A percentile compares a stretch with the other conserved stretches of the same genome.
These are phyloP conservation scores for Entomyzon cyanotis DNA, from an alignment of 2,113 vertebrate genomes.

Conservation along the genomic window DNA sequence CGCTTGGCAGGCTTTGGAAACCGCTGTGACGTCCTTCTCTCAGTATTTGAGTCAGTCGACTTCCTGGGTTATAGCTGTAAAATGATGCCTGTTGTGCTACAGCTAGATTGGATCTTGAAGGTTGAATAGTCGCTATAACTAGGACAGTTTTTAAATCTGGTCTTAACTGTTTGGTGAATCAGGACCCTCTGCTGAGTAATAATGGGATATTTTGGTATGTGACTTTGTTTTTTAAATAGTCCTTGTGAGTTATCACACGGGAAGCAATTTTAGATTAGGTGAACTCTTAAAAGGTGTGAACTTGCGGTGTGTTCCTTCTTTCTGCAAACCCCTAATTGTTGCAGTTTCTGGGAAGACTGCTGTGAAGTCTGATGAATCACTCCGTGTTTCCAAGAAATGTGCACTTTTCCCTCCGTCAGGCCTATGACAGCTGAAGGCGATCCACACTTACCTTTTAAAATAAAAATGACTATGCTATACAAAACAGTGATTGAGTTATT, in stretches of 20 bases:
- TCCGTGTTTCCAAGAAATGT: background rate
- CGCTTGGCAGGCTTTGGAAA: fast-evolving
- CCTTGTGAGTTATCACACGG: fast-evolving
- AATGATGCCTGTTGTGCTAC: fast-evolving
- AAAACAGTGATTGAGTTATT: background rate
- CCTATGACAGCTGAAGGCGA: background rate
- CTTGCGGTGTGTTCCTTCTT: background rate
- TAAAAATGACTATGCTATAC: background rate
- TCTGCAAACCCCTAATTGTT: background rate
- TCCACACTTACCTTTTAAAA: background rate
- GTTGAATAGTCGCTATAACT: fast-evolving
- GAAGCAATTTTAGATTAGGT: background rate
- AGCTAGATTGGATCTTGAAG: fast-evolving
- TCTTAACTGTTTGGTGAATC: background rate
- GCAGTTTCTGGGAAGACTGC: background rate
- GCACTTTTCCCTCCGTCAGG: fast-evolving
- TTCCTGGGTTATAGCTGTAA: background rate
- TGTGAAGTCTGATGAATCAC: background rate
- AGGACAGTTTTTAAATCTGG: background rate
- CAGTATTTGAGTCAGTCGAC: fast-evolving
- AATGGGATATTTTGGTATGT: background rate
- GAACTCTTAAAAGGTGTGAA: background rate
- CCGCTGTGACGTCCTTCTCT: fast-evolving
- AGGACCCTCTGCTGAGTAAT: background rate
- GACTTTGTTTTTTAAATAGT: background rate